A percentile compares a stretch with the other conserved stretches of the same genome.
Evolutionary conservation across 2,113 vertebrate genomes (phyloP).

Genomic region (Pitta sordida): DNA sequence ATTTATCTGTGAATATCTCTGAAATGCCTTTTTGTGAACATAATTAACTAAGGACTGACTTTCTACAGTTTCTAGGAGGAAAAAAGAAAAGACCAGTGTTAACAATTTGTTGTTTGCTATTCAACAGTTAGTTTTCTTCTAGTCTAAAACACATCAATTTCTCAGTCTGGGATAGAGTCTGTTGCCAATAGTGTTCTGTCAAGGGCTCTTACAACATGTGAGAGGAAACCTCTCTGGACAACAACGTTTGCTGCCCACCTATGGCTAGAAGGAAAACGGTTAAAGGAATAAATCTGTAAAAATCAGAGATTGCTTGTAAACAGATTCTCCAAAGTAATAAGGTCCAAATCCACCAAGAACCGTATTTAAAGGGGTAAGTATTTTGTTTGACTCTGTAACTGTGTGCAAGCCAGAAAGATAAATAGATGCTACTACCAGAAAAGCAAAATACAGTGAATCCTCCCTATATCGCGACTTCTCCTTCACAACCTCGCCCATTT

Average conservation of each 20-base stretch:
- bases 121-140: not conserved
- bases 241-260: not conserved
- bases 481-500: too few species aligned
- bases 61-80: not conserved
- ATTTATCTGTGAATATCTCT: not conserved
- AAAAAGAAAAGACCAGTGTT: not conserved
- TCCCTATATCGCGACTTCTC: too few species aligned
- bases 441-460: too few species aligned
- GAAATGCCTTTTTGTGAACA: not conserved
- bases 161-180: not conserved
- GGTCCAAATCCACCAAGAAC: not conserved
- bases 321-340: not conserved
- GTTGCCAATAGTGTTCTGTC: not conserved
- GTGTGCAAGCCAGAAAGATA: not conserved
- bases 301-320: not conserved
- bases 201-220: not conserved
- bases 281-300: not conserved
- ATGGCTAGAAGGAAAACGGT: not conserved
- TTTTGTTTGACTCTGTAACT: not conserved
- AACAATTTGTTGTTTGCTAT: not conserved
- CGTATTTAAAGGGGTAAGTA: not conserved
- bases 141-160: not conserved
- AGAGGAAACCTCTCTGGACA: not conserved
- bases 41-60: not conserved
- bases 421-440: not conserved